Base-by-base conservation (phyloP, 2,113 vertebrate genomes). In the Ammodytes dubius region DNA sequence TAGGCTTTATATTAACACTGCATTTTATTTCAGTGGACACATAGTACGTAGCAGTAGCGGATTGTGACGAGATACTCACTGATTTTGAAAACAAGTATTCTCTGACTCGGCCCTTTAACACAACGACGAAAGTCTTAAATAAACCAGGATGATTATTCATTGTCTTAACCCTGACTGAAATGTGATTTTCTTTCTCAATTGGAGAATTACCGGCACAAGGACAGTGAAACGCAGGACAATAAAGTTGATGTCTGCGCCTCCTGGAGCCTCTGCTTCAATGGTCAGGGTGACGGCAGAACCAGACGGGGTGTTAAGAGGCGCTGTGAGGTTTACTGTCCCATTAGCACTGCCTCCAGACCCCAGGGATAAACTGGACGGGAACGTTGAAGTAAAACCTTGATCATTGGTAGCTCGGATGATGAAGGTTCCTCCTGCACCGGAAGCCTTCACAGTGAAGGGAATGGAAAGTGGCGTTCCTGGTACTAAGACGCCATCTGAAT, bases 221-320 rank as follows among this genome's bases (percentile, higher is more conserved):
- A 92, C 83, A 12, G 84, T 83, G 17, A 88, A 46, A 15, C 37
- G 58, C 47, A 81, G 15, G 4, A 82, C 74, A 0, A 50, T 63
- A 17, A 90, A 92, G 83, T 92, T 93, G 35, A 64, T 58, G 27
- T 91, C 91, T 3, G 42, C 8, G 2, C 9, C 60, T 3, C 75
- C 71, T 0, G 81, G 70, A 76, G 81, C 74, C 43, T 68, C 35
- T 0, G 73, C 91, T 54, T 85, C 81, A 42, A 91, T 84, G 50
- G 89, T 92, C 64, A 90, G 74, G 12, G 86, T 92, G 63, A 92
- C 79, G 2, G 54, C 89, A 0, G 77, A 91, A 40, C 90, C 87
- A 27, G 86, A 89, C 0, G 10, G 3, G 1, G 90, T 91, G 66
- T 64, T 19, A 0, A 6, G 13, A 9, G 87, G 85, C 0, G 70